Percentiles rank a stretch among this genome's conserved stretches.
phyloP scores from a whole-genome alignment of 2,797 vertebrate genomes.

The Macropodus opercularis region DNA sequence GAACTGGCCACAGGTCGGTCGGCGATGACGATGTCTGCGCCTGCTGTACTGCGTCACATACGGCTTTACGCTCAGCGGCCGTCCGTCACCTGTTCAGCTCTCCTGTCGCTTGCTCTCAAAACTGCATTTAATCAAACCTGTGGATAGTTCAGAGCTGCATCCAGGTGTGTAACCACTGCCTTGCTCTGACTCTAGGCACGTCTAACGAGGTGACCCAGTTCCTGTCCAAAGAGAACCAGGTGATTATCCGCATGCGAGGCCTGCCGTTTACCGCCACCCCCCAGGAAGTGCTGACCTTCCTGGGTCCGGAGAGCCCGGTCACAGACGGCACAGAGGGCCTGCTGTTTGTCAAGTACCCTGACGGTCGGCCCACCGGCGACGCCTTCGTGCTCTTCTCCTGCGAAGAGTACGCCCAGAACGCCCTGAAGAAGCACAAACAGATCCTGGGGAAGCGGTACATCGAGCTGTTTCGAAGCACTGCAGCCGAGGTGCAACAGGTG shows the following conservation, averaged over 20 bases:
- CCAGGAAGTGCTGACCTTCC: conserved; percentile 90
- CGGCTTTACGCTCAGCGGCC: no score
- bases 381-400: conserved; percentile 97
- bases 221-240: conserved; percentile 95
- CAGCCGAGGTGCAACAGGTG: conserved; percentile 95
- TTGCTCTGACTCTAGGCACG: conserved; percentile 81
- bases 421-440: conserved; percentile 96
- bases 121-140: no score
- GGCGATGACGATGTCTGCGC: no score
- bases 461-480: conserved; percentile 95
- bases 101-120: no score
- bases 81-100: no score
- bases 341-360: conserved; percentile 96
- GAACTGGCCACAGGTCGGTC: neutral
- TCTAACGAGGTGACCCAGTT: conserved; percentile 97
- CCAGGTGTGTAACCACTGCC: neutral
- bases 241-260: conserved; percentile 94
- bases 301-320: conserved; percentile 90
- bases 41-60: no score
- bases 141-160: no score
- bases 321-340: conserved; percentile 91
- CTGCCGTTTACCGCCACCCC: conserved; percentile 91
- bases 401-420: conserved; percentile 94
- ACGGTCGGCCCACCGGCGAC: conserved; percentile 94
- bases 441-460: conserved; percentile 97